Conservation (phyloP, 30 jellyfish, hydroid and myxozoan genomes). For the Hydra vulgaris region DNA sequence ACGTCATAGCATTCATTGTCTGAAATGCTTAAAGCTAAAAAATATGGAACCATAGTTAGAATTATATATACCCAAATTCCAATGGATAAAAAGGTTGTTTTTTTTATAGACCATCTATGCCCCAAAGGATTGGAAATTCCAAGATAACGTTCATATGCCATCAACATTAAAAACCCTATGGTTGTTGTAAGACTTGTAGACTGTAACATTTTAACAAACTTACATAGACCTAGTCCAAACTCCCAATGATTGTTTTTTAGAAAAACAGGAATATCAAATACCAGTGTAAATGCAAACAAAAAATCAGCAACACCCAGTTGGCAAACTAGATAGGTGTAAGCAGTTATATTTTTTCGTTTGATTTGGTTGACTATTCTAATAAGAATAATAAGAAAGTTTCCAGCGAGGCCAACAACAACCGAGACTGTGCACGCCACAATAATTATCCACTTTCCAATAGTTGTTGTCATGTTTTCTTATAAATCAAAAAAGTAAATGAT, state of each 20-base stretch:
- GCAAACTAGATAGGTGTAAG: conserved; percentile 22
- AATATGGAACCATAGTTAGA: conserved; percentile 13
- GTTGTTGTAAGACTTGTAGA: conserved; percentile 25
- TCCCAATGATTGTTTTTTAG: conserved; percentile 1
- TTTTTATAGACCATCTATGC: conserved; percentile 26
- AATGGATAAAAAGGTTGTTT: neutral
- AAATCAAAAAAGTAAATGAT: neutral
- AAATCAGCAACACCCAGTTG: conserved; percentile 29
- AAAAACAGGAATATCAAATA: conserved; percentile 12
- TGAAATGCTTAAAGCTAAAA: conserved; percentile 2
- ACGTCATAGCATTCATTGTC: conserved; percentile 14
- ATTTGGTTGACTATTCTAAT: conserved; percentile 17
- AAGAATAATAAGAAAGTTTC: conserved; percentile 16
- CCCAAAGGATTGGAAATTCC: conserved; percentile 18
- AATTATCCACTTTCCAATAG: neutral
- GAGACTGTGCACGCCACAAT: conserved; percentile 15
- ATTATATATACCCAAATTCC: conserved; percentile 13
- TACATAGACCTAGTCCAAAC: conserved; percentile 15
- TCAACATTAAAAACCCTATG: conserved; percentile 2
- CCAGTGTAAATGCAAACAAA: conserved; percentile 21
- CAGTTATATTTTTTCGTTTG: conserved; percentile 19
- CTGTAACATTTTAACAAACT: conserved; percentile 8
- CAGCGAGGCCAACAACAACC: conserved; percentile 20
- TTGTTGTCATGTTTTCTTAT: neutral
- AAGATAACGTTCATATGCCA: conserved; percentile 29